Evolutionary conservation across 2,797 vertebrate species (phyloP).

Genomic region (Acestrorhynchus altus): DNA sequence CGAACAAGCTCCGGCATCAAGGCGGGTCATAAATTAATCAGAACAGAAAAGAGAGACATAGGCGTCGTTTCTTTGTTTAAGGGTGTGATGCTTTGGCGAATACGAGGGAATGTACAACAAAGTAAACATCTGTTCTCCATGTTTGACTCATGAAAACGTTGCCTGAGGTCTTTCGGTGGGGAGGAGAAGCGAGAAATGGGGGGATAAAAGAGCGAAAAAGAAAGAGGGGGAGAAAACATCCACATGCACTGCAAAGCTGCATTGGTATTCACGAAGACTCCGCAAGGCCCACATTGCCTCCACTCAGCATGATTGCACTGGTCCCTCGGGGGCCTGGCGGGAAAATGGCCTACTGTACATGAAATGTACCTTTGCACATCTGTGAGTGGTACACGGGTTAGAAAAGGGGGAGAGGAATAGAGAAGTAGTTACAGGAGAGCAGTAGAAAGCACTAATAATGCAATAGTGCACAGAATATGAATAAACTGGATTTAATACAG

Average conservation of each 20-base stretch:
- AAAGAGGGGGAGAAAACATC: neutral
- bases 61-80: neutral
- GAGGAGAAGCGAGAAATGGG: neutral
- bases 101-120: neutral
- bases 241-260: neutral
- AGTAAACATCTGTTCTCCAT: conserved; percentile 1
- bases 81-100: neutral
- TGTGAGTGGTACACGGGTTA: neutral
- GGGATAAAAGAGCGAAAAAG: neutral
- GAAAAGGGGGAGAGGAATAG: neutral
- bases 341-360: conserved; percentile 40
- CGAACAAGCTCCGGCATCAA: neutral
- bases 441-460: neutral
- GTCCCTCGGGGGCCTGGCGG: conserved; percentile 3
- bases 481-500: too few relatives aligned
- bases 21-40: conserved; percentile 12
- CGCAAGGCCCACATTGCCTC: conserved; percentile 20
- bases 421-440: neutral
- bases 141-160: neutral
- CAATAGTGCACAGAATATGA: too few relatives aligned
- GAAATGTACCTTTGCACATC: neutral
- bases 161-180: neutral
- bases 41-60: neutral
- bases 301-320: conserved; percentile 39
- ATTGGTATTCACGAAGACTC: conserved; percentile 33